Evolutionary conservation across 2,797 vertebrate species (phyloP).

Genomic region (Monodelphis domestica): DNA sequence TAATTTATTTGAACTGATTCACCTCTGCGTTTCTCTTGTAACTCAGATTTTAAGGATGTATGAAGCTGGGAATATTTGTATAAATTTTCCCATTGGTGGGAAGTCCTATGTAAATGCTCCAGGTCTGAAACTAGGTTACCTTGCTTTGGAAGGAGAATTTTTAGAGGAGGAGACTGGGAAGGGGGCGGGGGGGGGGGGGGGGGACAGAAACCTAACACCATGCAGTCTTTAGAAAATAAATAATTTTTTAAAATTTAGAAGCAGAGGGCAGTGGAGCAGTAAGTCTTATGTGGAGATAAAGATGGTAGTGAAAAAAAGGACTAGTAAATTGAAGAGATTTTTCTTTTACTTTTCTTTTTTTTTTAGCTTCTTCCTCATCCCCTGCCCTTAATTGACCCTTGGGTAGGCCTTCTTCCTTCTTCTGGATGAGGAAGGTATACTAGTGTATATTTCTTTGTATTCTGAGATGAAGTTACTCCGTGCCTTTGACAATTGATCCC

Average conservation of each 20-base stretch:
- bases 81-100: background rate
- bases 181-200: too few relatives aligned
- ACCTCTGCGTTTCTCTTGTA: background rate
- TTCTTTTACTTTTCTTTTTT: too few relatives aligned
- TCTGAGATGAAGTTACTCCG: background rate
- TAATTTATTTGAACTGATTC: background rate
- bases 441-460: background rate
- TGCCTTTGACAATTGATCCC: conserved; percentile 1
- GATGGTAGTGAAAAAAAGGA: background rate
- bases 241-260: background rate
- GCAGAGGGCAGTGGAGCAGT: background rate
- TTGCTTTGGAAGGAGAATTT: background rate
- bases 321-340: background rate
- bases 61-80: background rate
- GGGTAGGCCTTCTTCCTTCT: background rate
- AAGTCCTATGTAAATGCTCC: background rate
- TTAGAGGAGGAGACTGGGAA: background rate
- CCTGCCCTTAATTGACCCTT: background rate
- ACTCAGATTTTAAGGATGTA: background rate
- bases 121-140: background rate
- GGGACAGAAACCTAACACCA: background rate
- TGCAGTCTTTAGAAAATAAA: background rate
- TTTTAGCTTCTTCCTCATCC: too few relatives aligned
- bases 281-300: background rate
- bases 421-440: background rate